Evolutionary conservation across 2,888 invertebrate species (phyloP).

Genomic region (Ptychoptera contaminata): DNA sequence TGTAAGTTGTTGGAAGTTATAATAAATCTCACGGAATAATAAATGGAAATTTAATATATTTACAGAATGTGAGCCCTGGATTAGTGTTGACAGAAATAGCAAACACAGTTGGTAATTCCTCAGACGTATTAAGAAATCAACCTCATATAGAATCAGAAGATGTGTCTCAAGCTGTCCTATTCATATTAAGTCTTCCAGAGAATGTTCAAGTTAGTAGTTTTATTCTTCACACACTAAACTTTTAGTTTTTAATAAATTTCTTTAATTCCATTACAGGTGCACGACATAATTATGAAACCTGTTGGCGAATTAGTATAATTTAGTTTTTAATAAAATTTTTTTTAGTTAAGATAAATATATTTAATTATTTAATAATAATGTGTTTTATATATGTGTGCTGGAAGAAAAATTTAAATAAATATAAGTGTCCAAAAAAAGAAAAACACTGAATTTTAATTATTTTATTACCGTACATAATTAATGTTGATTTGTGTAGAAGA

Average conservation of each 20-base stretch:
- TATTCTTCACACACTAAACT: too few species aligned
- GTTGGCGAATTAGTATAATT: background rate
- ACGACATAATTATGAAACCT: slow-evolving; percentile 1
- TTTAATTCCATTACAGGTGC: background rate
- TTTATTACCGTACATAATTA: too few species aligned
- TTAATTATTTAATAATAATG: background rate
- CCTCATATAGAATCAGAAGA: slow-evolving; percentile 6
- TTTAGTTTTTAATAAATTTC: too few species aligned
- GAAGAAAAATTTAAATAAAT: too few species aligned
- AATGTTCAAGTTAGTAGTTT: slow-evolving; percentile 3
- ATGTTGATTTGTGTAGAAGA: too few species aligned
- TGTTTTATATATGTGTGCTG: too few species aligned
- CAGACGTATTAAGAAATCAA: background rate
- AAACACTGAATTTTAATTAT: too few species aligned
- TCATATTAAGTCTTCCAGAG: slow-evolving; percentile 4
- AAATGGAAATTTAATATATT: slow-evolving; percentile 4
- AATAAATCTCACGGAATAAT: background rate
- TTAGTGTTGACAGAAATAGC: slow-evolving; percentile 19
- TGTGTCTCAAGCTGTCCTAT: slow-evolving; percentile 6
- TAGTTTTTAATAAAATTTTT: background rate
- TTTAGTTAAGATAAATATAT: background rate
- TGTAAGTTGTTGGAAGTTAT: slow-evolving; percentile 13
- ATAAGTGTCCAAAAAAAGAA: too few species aligned
- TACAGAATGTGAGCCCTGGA: slow-evolving; percentile 21
- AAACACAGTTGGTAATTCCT: slow-evolving; percentile 8